Percentiles rank a stretch among this genome's conserved stretches.
Conservation (phyloP, 2,888 invertebrate species). For the Pecten maximus region DNA sequence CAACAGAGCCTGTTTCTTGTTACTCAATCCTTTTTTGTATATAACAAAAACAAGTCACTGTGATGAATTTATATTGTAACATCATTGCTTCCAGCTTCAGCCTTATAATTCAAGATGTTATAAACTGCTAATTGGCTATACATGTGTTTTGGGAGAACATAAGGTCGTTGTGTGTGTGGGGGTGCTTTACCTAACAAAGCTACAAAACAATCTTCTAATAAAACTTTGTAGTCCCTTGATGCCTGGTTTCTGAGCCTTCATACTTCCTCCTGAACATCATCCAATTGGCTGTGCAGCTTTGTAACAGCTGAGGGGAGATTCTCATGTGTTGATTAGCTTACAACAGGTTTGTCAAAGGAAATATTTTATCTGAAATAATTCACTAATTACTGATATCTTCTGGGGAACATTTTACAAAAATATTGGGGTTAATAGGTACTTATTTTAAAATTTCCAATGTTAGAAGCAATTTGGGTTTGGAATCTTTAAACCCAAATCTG, state of each 20-base stretch:
- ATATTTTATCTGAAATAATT: not conserved
- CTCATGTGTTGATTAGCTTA: not conserved
- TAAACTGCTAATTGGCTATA: not conserved
- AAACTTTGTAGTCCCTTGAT: conserved; percentile 10
- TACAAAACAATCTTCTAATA: not conserved
- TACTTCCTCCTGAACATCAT: conserved; percentile 5
- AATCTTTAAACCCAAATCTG: not conserved
- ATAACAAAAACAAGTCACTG: not conserved
- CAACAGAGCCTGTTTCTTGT: not conserved
- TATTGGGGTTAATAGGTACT: not conserved
- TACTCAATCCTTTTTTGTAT: not conserved
- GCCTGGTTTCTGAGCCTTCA: not conserved
- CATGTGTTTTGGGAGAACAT: not conserved
- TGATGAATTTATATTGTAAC: not conserved
- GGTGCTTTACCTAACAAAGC: not conserved
- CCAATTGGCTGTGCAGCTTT: not conserved
- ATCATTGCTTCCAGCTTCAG: not conserved
- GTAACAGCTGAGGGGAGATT: not conserved
- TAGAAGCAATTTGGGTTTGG: not conserved
- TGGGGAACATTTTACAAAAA: not conserved
- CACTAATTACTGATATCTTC: not conserved
- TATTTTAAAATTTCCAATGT: not conserved
- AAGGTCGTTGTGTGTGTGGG: not conserved
- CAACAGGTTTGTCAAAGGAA: not conserved
- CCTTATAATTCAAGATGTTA: not conserved